Base-by-base conservation (phyloP, 2,113 vertebrate genomes). In the Passer domesticus region DNA sequence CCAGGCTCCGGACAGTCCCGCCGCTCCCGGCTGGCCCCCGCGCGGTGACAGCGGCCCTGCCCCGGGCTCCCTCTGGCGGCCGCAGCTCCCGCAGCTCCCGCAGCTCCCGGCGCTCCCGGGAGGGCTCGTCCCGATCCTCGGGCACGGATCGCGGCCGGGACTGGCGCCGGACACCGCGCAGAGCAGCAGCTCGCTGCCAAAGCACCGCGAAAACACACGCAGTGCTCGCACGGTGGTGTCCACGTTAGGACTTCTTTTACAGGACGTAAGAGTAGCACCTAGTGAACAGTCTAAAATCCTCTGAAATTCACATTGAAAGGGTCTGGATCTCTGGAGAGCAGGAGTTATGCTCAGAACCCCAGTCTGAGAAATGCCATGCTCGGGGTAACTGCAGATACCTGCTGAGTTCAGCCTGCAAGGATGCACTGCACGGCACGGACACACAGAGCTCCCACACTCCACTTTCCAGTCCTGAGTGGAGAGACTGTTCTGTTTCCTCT, bases 1-100 rank as follows among this genome's bases (percentile, higher is more conserved):
- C 44, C 5, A 1, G 55, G 19, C 10, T 10, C 4, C 10, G 41
- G 1, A 1, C 1, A 24, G 1, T 37, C 55, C 55, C 55, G 49
- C 35, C 49, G 1, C 30, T 53, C 27, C 68, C 50, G 27, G n/a
- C n/a, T 10, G 30, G 49, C 70, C 30, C 35, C 5, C 7, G 35
- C 23, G n/a, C 70, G 13, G 27, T 8, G 64, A 13, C 15, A 9
- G 46, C 16, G 33, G 47, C 39, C 41, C 47, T 39, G 66, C 13
- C n/a, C 56, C 41, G 30, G 6, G 59, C 59, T 37, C 86, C 86
- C 86, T 89, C 86, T 89, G 77, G 86, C 44, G 86, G 77, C 50
- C 33, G 14, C 7, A 7, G 1, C 21, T 30, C 30, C 35, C 35
- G 35, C n/a, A n/a, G n/a, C n/a, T n/a, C 49, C 25, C 50, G 25